These are phyloP conservation scores for Chloroceryle aenea DNA, from an alignment of 2,113 vertebrate genomes.

Conservation along the genomic window DNA sequence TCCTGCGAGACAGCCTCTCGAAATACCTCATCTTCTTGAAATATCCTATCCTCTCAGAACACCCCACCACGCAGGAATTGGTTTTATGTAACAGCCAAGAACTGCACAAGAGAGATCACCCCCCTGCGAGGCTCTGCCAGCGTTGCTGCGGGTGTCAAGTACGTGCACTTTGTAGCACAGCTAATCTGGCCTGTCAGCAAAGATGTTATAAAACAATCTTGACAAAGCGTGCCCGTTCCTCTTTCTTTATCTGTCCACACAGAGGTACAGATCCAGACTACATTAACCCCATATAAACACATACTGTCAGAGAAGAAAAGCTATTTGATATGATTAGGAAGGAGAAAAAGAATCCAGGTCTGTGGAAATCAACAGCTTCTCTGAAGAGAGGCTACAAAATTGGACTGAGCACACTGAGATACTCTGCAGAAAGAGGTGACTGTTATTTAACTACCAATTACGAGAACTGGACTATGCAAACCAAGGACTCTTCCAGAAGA, in stretches of 20 bases:
- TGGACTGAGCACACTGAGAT: neutral
- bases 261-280: neutral
- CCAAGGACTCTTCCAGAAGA: neutral
- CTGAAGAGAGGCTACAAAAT: neutral
- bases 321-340: neutral
- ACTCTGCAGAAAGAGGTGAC: neutral
- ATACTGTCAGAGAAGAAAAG: neutral
- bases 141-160: rapidly evolving
- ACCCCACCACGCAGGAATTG: neutral
- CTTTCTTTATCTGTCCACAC: neutral
- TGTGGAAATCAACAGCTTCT: neutral
- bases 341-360: neutral
- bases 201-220: neutral
- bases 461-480: neutral
- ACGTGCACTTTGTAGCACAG: rapidly evolving
- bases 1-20: neutral
- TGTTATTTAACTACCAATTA: neutral
- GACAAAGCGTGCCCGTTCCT: neutral
- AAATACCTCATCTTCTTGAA: neutral
- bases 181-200: neutral
- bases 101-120: no score
- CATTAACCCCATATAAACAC: neutral
- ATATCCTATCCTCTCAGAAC: neutral
- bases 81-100: neutral
- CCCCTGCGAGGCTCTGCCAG: neutral